phyloP scores from a whole-genome alignment of 1,140 invertebrate species.

The Eriosoma lanigerum region DNA sequence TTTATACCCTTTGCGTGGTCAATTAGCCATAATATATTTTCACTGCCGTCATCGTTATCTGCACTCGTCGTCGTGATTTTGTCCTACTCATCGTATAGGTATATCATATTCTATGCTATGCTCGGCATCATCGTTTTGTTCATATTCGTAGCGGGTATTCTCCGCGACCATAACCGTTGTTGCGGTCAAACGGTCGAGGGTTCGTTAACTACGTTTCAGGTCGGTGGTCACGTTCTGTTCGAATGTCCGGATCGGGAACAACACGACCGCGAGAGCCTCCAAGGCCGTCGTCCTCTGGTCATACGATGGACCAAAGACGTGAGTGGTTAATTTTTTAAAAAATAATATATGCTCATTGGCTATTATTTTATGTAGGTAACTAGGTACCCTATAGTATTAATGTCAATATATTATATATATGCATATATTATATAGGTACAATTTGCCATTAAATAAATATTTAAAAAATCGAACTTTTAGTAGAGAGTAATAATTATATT shows the following conservation, averaged over 20 bases:
- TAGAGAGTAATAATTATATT: too few species aligned
- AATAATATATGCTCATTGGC: too few species aligned
- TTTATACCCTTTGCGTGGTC: not conserved
- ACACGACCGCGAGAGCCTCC: not conserved
- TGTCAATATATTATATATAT: too few species aligned
- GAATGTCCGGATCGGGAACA: not conserved
- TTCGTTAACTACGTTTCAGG: not conserved
- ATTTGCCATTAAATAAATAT: too few species aligned
- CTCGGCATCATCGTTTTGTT: not conserved
- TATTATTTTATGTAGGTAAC: too few species aligned
- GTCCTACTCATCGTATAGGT: not conserved
- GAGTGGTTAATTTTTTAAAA: too few species aligned
- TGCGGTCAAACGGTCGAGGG: not conserved
- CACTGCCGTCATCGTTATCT: too few species aligned
- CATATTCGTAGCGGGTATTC: too few species aligned
- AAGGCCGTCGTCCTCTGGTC: not conserved
- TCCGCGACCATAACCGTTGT: not conserved
- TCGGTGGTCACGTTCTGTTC: slow-evolving; percentile 15
- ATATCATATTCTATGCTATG: too few species aligned
- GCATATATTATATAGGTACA: too few species aligned
- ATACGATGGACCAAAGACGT: slow-evolving; percentile 35
- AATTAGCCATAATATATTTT: not conserved
- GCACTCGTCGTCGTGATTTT: not conserved
- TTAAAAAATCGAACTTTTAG: too few species aligned
- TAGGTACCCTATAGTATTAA: too few species aligned